Evolutionary conservation across 2,888 invertebrate species (phyloP).

Genomic region (Disparrhopalites patrizii): DNA sequence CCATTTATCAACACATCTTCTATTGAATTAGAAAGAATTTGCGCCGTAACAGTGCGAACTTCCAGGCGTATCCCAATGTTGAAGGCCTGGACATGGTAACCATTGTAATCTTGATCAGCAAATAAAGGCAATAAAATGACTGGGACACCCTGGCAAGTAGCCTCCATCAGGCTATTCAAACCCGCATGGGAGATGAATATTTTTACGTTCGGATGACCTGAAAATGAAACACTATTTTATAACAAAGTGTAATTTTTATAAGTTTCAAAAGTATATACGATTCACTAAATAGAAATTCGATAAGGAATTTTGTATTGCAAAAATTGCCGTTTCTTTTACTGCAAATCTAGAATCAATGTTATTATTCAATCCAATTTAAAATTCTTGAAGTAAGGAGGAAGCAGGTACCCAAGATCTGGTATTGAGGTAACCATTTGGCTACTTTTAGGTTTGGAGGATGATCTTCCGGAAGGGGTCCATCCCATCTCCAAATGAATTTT

Average conservation of each 20-base stretch:
- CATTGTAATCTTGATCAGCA: conserved; percentile 26
- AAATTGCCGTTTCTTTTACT: too few species aligned
- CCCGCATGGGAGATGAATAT: conserved; percentile 19
- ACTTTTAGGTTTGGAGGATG: conserved; percentile 31
- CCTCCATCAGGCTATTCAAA: conserved; percentile 19
- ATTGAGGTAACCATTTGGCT: conserved; percentile 42
- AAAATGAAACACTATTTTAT: too few species aligned
- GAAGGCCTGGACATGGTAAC: conserved; percentile 13
- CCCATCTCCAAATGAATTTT: conserved; percentile 39
- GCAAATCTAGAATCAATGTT: too few species aligned
- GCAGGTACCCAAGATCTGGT: conserved; percentile 36
- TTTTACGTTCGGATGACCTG: conserved; percentile 15
- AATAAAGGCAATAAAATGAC: conserved; percentile 17
- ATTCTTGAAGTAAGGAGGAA: too few species aligned
- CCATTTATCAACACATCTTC: conserved; percentile 13
- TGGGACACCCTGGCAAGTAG: conserved; percentile 11
- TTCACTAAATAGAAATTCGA: too few species aligned
- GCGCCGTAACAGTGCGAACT: conserved; percentile 1
- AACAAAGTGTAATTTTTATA: too few species aligned
- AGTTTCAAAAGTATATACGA: too few species aligned
- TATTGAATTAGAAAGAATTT: conserved; percentile 1
- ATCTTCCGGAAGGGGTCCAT: conserved; percentile 32
- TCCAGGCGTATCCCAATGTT: conserved; percentile 18
- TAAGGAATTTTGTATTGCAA: too few species aligned
- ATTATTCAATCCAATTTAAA: too few species aligned